Evolutionary conservation across 2,888 invertebrate genomes (phyloP).

Genomic region (Dimorphilus gyrociliatus): DNA sequence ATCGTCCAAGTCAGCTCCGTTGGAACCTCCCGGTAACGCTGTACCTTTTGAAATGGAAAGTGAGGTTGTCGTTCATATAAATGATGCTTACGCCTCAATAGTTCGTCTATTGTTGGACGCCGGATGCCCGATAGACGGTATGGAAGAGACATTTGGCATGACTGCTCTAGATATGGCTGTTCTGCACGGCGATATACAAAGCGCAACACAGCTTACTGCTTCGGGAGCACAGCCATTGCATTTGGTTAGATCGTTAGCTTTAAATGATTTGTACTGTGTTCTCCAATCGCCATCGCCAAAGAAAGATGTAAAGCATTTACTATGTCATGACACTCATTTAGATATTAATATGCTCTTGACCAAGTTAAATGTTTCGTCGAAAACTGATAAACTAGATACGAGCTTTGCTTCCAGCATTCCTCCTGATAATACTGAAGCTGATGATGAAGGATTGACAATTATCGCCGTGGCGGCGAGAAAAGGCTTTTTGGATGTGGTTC

Average conservation of each 20-base stretch:
- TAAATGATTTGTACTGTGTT: conserved; percentile 12
- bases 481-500: conserved; percentile 6
- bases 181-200: conserved; percentile 13
- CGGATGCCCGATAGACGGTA: conserved; percentile 10
- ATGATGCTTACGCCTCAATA: conserved; percentile 8
- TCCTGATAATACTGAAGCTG: conserved; percentile 5
- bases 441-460: conserved; percentile 12
- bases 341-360: neutral
- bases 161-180: conserved; percentile 15
- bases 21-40: too few species aligned
- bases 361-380: neutral
- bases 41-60: too few species aligned
- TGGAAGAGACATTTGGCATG: conserved; percentile 13
- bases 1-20: too few species aligned
- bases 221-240: conserved; percentile 12
- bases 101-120: conserved; percentile 11
- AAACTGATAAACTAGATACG: too few species aligned
- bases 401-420: conserved; percentile 10
- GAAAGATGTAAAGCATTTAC: too few species aligned
- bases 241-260: conserved; percentile 12
- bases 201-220: conserved; percentile 10
- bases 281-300: too few species aligned
- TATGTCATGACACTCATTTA: too few species aligned
- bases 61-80: too few species aligned
- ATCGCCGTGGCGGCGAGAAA: conserved; percentile 10